Conservation (phyloP, 2,797 vertebrate genomes). For the Emys orbicularis region DNA sequence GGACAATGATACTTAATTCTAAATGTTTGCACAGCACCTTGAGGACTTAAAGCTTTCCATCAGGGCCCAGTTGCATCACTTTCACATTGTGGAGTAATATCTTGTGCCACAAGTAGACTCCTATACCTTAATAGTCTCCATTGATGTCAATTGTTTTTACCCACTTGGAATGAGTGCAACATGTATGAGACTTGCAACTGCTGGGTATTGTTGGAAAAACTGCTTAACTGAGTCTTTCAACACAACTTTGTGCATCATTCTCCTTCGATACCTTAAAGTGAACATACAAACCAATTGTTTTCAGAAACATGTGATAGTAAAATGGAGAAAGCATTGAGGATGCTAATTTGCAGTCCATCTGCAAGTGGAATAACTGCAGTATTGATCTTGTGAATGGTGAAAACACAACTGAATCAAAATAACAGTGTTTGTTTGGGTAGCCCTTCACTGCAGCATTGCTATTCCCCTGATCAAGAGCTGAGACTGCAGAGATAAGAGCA, state of each 20-base stretch:
- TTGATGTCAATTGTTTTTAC: neutral
- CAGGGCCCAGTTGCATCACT: neutral
- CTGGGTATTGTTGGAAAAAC: neutral
- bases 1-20: neutral
- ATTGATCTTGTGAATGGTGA: neutral
- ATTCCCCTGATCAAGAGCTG: neutral
- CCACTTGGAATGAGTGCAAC: neutral
- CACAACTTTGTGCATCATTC: neutral
- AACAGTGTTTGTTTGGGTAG: neutral
- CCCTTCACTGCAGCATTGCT: neutral
- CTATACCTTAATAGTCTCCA: no score
- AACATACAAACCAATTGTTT: neutral
- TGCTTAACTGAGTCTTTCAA: neutral
- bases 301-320: neutral
- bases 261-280: neutral
- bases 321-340: neutral
- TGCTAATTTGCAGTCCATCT: neutral
- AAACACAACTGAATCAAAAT: neutral
- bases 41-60: neutral
- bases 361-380: neutral
- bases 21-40: neutral
- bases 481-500: neutral
- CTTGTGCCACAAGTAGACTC: no score
- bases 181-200: neutral
- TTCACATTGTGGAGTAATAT: no score